phyloP scores from a whole-genome alignment of 1,140 invertebrate species.

The Brachionus plicatilis region DNA sequence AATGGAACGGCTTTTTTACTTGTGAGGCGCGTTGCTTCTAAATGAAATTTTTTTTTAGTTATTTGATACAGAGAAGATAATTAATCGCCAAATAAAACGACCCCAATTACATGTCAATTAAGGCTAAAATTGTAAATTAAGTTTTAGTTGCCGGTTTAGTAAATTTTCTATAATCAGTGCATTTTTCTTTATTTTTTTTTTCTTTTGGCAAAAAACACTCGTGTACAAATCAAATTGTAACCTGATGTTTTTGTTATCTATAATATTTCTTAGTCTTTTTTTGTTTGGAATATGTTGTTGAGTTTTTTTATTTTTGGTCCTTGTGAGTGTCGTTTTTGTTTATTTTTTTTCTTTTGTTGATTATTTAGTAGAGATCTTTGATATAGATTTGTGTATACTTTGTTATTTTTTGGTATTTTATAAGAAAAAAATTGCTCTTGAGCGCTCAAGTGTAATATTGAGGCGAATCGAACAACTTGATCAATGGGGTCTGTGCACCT shows the following conservation, averaged over 20 bases:
- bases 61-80: neutral
- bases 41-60: constrained; percentile 1
- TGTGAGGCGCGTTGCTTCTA: neutral
- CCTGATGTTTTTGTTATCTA: neutral
- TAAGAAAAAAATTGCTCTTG: neutral
- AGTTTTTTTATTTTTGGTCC: neutral
- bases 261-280: constrained; percentile 28
- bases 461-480: neutral
- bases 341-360: neutral
- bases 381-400: constrained; percentile 30
- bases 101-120: neutral
- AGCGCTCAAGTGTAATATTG: neutral
- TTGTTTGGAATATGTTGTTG: neutral
- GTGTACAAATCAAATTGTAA: constrained; percentile 14
- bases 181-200: constrained; percentile 20
- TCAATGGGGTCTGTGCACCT: neutral
- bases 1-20: neutral
- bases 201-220: neutral
- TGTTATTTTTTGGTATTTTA: constrained; percentile 7
- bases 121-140: constrained; percentile 30
- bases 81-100: neutral
- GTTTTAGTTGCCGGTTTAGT: constrained; percentile 38
- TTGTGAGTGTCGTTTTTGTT: constrained; percentile 25
- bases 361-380: constrained; percentile 32
- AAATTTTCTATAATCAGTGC: constrained; percentile 25